phyloP scores from a whole-genome alignment of 2,113 vertebrate species.

The Melanocharis versteri region DNA sequence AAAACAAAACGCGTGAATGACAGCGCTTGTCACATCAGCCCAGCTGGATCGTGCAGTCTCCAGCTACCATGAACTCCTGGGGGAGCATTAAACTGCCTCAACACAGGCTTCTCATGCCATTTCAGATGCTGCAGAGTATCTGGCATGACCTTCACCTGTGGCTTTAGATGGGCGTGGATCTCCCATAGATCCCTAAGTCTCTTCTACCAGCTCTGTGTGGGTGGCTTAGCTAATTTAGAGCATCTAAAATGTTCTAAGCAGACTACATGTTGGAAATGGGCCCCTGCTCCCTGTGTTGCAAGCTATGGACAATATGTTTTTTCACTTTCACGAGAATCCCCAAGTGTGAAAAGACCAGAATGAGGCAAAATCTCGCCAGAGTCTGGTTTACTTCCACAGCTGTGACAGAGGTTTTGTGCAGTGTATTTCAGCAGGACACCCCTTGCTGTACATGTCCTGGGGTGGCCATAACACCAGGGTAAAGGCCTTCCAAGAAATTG shows the following conservation, averaged over 20 bases:
- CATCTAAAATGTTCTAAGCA: not conserved
- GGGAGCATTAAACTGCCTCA: not conserved
- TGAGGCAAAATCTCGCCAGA: not conserved
- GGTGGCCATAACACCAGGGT: not conserved
- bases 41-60: not conserved
- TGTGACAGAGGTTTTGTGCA: not conserved
- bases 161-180: not conserved
- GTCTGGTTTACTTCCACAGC: not conserved
- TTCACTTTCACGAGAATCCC: not conserved
- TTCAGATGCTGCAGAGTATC: not conserved
- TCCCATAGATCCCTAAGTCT: not conserved
- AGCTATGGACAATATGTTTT: not conserved
- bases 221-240: not conserved
- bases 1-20: not conserved
- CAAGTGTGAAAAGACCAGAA: not conserved
- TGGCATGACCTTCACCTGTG: not conserved
- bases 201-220: not conserved
- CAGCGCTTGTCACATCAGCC: fast-evolving
- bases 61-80: not conserved
- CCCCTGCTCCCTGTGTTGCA: not conserved
- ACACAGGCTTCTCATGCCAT: not conserved
- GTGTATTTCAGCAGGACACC: not conserved
- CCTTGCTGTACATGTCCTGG: not conserved
- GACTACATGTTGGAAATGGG: not conserved
- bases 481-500: not conserved